Percentiles rank a stretch among this genome's conserved stretches.
phyloP scores from a whole-genome alignment of 2,888 invertebrate genomes.

The Sisyra terminalis region DNA sequence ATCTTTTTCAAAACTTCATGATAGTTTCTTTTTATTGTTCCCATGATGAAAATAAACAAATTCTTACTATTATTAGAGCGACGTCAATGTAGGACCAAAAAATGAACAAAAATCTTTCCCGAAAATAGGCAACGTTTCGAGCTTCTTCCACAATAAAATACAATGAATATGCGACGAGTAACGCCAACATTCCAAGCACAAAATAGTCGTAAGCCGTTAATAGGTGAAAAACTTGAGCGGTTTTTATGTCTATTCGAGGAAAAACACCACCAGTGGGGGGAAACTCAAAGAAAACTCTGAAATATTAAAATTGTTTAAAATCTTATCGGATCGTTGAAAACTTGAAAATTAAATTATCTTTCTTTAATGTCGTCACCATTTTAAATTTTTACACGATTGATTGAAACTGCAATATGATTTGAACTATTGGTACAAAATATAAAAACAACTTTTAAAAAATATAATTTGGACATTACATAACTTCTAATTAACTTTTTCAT shows the following conservation, averaged over 20 bases:
- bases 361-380: background rate
- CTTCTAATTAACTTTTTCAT: too few species aligned
- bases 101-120: background rate
- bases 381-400: constrained; percentile 6
- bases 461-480: too few species aligned
- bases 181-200: constrained; percentile 18
- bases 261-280: constrained; percentile 46
- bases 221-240: constrained; percentile 35
- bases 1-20: too few species aligned
- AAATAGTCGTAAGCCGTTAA: constrained; percentile 29
- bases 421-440: too few species aligned
- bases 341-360: background rate
- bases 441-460: too few species aligned
- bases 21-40: too few species aligned
- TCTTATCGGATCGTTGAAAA: background rate
- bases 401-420: too few species aligned
- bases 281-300: constrained; percentile 40
- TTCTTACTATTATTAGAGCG: background rate
- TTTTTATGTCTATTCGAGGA: constrained; percentile 32
- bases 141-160: background rate
- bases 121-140: background rate
- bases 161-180: constrained; percentile 23
- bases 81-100: constrained; percentile 1
- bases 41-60: background rate
- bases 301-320: constrained; percentile 10